phyloP scores from a whole-genome alignment of 2,888 invertebrate species.

The Neuroscelio doddi region DNA sequence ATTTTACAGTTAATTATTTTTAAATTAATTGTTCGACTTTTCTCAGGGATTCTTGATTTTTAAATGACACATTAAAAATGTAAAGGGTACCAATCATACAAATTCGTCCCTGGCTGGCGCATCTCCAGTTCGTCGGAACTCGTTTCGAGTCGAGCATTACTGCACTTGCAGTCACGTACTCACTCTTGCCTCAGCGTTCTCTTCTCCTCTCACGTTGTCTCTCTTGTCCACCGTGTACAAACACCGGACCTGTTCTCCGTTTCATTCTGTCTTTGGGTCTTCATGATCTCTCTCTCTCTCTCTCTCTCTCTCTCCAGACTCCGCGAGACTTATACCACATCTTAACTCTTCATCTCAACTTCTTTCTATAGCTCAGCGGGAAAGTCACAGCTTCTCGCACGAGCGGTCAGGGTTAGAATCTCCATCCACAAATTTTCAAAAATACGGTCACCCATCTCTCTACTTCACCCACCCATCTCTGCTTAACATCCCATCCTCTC shows the following conservation, averaged over 20 bases:
- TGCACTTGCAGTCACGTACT: constrained; percentile 3
- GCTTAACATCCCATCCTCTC: too few relatives aligned
- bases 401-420: too few relatives aligned
- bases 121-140: constrained; percentile 1
- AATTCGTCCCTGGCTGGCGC: background rate
- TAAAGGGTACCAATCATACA: background rate
- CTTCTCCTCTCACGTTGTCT: background rate
- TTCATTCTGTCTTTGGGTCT: background rate
- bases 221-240: background rate
- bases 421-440: too few relatives aligned
- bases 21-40: background rate
- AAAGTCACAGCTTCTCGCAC: too few relatives aligned
- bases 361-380: too few relatives aligned
- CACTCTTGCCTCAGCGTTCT: background rate
- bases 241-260: constrained; percentile 1
- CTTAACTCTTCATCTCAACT: too few relatives aligned
- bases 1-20: background rate
- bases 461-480: too few relatives aligned
- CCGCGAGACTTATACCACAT: too few relatives aligned
- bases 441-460: too few relatives aligned
- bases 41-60: background rate
- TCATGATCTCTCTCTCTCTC: too few relatives aligned
- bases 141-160: constrained; percentile 6
- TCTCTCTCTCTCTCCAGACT: background rate
- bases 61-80: background rate